Percentiles rank a stretch among this genome's conserved stretches.
Conservation (phyloP, 2,888 invertebrate genomes). For the Netelia melanura region DNA sequence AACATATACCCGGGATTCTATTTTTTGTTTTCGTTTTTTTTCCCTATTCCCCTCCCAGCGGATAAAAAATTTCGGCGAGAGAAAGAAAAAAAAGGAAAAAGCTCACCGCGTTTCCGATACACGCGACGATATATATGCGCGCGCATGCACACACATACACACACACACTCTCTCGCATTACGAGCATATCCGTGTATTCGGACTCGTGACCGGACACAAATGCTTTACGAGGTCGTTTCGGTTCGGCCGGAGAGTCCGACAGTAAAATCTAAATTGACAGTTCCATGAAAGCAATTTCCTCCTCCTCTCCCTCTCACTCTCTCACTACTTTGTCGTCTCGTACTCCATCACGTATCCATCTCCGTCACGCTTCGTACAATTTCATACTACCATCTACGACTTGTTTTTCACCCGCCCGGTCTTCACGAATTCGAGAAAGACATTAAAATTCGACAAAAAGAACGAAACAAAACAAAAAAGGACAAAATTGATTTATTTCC, state of each 20-base stretch:
- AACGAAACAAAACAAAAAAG: no score
- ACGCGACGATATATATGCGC: conserved; percentile 3
- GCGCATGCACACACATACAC: background rate
- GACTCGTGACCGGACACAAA: conserved; percentile 49
- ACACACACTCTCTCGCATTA: background rate
- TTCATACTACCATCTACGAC: no score
- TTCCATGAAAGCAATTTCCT: conserved; percentile 70
- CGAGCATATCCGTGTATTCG: background rate
- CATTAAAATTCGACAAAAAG: background rate
- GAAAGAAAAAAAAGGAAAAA: conserved; percentile 32
- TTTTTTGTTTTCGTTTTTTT: conserved; percentile 13
- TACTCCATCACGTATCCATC: background rate
- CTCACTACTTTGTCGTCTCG: background rate
- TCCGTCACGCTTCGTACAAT: no score
- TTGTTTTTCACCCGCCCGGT: no score
- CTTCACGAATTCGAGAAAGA: background rate
- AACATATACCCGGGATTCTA: conserved; percentile 6
- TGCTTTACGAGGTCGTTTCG: conserved; percentile 61
- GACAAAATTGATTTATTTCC: no score
- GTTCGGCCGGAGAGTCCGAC: conserved; percentile 42
- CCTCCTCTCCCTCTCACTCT: conserved; percentile 31
- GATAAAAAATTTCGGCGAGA: conserved; percentile 31
- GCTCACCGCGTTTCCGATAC: conserved; percentile 40
- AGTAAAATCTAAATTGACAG: conserved; percentile 69
- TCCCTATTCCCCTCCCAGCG: background rate